Base-by-base conservation (phyloP, 1,140 invertebrate species). In the Microplitis demolitor region DNA sequence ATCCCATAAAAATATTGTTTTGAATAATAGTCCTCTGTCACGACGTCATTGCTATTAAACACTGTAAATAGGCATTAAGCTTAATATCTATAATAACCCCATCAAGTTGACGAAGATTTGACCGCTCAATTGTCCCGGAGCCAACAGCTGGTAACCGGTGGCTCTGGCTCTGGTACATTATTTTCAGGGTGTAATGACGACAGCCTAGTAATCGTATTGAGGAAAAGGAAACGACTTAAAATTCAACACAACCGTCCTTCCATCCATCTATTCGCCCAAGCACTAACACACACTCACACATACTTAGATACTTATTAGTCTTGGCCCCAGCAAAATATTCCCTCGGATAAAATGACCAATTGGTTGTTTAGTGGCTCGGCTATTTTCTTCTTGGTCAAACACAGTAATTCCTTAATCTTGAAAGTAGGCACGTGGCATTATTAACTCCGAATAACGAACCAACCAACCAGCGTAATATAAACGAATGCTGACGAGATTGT, bases 401-500 rank as follows among this genome's bases (percentile, higher is more conserved):
- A 67, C 8, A 67, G 66, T 67, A 54, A 67, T 67, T 67, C 51
- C 16, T 53, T 54, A 54, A 66, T 66, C 35, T 50, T 16, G 14
- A 33, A 51, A 37, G 35, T 9, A 58, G 56, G 24, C 56, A 58
- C 56, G 56, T 58, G 56, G 63, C 63, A 66, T 67, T 50, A 67
- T 67, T 67, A 67, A 67, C 66, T 35, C 16, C 16, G n/a, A 53
- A 34, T 53, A 67, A 53, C n/a, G 66, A 3, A n/a, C 5, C 16
- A 58, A 31, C 14, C 24, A 24, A 58, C 16, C 14, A 58, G 9
- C 56, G 24, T 24, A 24, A 24, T 24, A 58, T 58, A 24, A 58
- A 16, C 24, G n/a, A 14, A 9, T 58, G 56, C 24, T 24, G 34
- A n/a, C n/a, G 39, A 69, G 69, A 71, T 71, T 71, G 61, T 75